Conservation (phyloP, 2,797 vertebrate species). For the Rousettus madagascariensis region DNA sequence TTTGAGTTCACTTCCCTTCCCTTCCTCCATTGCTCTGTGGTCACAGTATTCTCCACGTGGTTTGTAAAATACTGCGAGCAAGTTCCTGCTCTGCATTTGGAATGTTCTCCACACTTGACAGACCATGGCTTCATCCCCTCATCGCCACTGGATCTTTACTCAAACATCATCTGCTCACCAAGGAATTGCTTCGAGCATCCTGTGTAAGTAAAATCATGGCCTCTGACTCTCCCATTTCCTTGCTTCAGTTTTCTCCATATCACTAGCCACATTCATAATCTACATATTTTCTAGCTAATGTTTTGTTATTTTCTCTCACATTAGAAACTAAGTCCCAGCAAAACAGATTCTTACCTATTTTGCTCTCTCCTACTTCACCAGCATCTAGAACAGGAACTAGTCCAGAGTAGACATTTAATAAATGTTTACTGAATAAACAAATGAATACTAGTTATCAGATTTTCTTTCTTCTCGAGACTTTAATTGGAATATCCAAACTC, state of each 20-base stretch:
- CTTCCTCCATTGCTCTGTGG: not conserved
- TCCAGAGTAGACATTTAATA: not conserved
- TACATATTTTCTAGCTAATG: not conserved
- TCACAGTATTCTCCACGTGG: not conserved
- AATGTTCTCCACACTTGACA: not conserved
- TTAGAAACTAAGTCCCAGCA: not conserved
- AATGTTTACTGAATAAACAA: not conserved
- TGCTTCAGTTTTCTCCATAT: not conserved
- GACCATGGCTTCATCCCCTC: not conserved
- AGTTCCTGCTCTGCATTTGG: not conserved
- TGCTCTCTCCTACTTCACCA: not conserved
- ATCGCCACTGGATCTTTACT: not conserved
- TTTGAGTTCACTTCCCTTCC: not conserved
- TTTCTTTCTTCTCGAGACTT: not conserved
- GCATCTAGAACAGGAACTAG: not conserved
- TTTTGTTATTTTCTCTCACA: not conserved
- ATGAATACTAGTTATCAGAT: not conserved
- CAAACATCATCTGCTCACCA: not conserved
- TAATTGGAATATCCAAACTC: not conserved
- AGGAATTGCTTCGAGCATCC: not conserved
- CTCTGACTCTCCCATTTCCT: not conserved
- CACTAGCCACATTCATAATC: not conserved
- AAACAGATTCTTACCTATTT: not conserved
- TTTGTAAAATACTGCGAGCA: not conserved
- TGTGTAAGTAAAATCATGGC: not conserved